phyloP scores from a whole-genome alignment of 1,140 invertebrate genomes.

The Antheraea pernyi region DNA sequence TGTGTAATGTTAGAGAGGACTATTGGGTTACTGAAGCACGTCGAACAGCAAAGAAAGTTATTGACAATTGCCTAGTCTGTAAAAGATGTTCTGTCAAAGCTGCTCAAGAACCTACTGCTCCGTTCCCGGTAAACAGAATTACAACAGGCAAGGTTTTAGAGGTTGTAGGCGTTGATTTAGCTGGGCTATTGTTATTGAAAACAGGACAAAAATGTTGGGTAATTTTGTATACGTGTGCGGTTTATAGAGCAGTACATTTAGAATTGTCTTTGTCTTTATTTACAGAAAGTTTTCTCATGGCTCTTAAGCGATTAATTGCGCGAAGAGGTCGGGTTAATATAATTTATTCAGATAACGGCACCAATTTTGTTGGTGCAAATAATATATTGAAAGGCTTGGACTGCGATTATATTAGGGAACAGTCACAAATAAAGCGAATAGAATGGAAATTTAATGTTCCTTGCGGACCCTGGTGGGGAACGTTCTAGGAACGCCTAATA shows the following conservation, averaged over 20 bases:
- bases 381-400: background rate
- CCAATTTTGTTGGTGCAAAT: constrained; percentile 11
- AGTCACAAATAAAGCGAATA: constrained; percentile 1
- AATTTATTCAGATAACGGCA: constrained; percentile 5
- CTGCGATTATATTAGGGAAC: constrained; percentile 5
- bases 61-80: constrained; percentile 8
- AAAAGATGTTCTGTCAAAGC: constrained; percentile 11
- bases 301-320: constrained; percentile 9
- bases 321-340: constrained; percentile 4
- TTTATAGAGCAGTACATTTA: constrained; percentile 19
- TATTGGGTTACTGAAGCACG: constrained; percentile 14
- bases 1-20: constrained; percentile 6
- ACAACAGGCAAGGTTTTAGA: background rate
- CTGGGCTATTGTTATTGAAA: constrained; percentile 10
- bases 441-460: constrained; percentile 19
- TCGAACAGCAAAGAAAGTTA: background rate
- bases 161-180: constrained; percentile 13
- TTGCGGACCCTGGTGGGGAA: constrained; percentile 19
- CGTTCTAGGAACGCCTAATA: constrained; percentile 16
- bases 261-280: constrained; percentile 16
- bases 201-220: constrained; percentile 15
- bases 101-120: constrained; percentile 11
- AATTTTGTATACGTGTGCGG: constrained; percentile 17
- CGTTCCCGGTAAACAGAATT: constrained; percentile 15
- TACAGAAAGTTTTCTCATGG: constrained; percentile 16